These are phyloP conservation scores for Marcusenius ussheri DNA, from an alignment of 2,113 vertebrate species.

Conservation along the genomic window DNA sequence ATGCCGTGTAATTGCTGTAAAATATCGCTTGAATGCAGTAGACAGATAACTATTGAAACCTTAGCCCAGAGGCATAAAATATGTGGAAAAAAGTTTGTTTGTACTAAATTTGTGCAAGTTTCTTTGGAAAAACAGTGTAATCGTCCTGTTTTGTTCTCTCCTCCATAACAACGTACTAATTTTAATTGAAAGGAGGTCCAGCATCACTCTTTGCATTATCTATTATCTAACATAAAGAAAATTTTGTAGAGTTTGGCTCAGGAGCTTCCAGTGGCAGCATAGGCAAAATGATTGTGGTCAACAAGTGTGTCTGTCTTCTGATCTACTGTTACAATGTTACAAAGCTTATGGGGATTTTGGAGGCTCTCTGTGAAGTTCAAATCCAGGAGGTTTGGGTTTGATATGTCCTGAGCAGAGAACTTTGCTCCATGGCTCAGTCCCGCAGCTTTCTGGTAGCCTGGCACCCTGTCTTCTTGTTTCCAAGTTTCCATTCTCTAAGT, in stretches of 20 bases:
- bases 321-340: neutral
- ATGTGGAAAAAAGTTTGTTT: conserved; percentile 31
- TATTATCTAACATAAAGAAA: neutral
- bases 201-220: neutral
- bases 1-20: conserved; percentile 17
- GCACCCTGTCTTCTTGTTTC: neutral
- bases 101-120: conserved; percentile 16
- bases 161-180: neutral
- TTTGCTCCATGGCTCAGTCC: neutral
- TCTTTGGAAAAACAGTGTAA: neutral
- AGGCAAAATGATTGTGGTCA: neutral
- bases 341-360: neutral
- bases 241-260: neutral
- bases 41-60: conserved; percentile 26
- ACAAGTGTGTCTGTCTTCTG: neutral
- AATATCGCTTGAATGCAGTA: conserved; percentile 31
- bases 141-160: neutral
- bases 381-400: neutral
- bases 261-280: neutral
- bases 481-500: neutral
- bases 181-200: neutral
- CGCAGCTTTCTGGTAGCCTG: neutral
- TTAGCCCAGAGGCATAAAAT: conserved; percentile 55
- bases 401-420: neutral
- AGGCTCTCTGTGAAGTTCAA: neutral